phyloP scores from a whole-genome alignment of 2,888 invertebrate species.

The Brachycybe producta region DNA sequence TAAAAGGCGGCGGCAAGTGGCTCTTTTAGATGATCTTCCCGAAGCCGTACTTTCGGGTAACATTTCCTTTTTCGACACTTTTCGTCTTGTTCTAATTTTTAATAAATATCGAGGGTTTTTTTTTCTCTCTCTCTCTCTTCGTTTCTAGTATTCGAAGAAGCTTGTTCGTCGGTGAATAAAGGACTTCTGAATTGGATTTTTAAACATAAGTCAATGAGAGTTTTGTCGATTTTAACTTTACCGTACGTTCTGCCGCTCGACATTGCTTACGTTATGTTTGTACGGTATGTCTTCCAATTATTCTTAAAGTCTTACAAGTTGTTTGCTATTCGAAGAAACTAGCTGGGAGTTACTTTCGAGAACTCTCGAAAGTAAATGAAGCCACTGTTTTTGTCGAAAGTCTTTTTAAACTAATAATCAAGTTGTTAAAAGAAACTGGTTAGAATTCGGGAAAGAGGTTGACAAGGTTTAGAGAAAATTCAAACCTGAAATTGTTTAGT shows the following conservation, averaged over 20 bases:
- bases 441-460: no score
- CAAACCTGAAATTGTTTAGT: no score
- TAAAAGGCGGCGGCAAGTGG: slow-evolving; percentile 69
- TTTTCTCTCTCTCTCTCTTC: background rate
- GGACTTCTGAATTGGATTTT: slow-evolving; percentile 83
- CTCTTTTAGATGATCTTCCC: slow-evolving; percentile 72
- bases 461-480: no score
- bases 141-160: slow-evolving; percentile 54
- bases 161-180: slow-evolving; percentile 81
- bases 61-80: slow-evolving; percentile 3
- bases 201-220: slow-evolving; percentile 64
- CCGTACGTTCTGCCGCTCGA: slow-evolving; percentile 82
- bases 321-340: no score
- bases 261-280: slow-evolving; percentile 68
- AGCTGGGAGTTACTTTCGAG: no score
- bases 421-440: no score
- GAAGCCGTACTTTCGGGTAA: slow-evolving; percentile 52
- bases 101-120: background rate
- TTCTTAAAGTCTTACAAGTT: background rate
- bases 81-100: background rate
- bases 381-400: no score
- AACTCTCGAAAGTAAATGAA: no score
- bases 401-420: background rate
- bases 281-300: slow-evolving; percentile 50
- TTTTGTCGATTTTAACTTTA: slow-evolving; percentile 63